Base-by-base conservation (phyloP, 2,113 vertebrate species). In the Bos javanicus region DNA sequence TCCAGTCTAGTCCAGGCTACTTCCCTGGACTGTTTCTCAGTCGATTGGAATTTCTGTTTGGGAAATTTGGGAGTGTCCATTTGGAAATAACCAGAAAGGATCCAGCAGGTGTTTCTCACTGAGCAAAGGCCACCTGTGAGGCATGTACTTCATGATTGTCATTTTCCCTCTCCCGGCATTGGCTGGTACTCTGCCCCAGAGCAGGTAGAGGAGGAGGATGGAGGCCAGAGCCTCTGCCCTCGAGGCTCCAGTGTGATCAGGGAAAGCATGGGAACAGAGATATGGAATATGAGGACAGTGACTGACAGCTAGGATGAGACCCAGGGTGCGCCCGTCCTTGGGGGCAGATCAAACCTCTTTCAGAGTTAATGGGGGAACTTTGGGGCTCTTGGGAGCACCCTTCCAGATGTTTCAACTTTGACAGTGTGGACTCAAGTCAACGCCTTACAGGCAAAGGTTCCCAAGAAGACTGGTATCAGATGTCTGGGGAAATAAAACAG, bases 81-180 rank as follows among this genome's bases (percentile, higher is more conserved):
- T 87, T 50, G 64, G 76, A 30, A 94, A 57, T 26, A 54, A 57
- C 5, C 48, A 43, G 28, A 74, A 84, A 50, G 90, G 85, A 25
- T 60, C 33, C 87, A 14, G 8, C 7, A 26, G 1, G 14, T 30
- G 11, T 60, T 28, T 17, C 52, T 78, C 5, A 1, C 46, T 39
- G 67, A 52, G 36, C 39, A 1, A 15, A 56, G 48, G 48, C 33
- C 23, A 14, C 1, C 14, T 57, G 21, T 16, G 1, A 15, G 48
- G 81, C 2, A 0, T 3, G n/a, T 12, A 15, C 7, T 1, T 1
- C 1, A 1, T 50, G 13, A 2, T 0, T 17, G n/a, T 46, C 64
- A 7, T 46, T 36, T 52, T n/a, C 26, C 1, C 17, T 33, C 7
- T 8, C 46, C 43, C 3, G 1, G 4, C 15, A 7, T 6, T 16